These are phyloP conservation scores for Cyprinodon brontotheroides DNA, from an alignment of 2,113 vertebrate genomes.

Conservation along the genomic window DNA sequence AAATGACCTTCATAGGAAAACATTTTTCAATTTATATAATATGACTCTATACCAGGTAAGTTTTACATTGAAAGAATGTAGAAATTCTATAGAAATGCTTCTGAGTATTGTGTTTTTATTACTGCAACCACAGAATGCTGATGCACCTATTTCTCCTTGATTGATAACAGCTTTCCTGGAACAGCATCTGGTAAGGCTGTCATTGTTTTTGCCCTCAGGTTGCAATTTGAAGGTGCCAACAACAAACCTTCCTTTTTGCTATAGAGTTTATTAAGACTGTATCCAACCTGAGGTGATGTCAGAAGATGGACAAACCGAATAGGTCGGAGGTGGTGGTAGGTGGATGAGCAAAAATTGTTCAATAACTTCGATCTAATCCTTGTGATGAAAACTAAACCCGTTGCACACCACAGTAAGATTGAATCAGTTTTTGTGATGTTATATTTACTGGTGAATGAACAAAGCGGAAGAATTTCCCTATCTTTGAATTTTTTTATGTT, in stretches of 20 bases:
- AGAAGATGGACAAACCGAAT: conserved; percentile 1
- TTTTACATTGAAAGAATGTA: neutral
- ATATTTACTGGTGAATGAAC: no score
- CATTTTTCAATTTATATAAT: neutral
- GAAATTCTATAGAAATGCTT: neutral
- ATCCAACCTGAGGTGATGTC: conserved; percentile 7
- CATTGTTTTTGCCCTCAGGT: neutral
- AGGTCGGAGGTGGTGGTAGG: neutral
- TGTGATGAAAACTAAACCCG: neutral
- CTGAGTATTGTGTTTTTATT: neutral
- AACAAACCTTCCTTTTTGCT: neutral
- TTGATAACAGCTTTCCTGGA: neutral
- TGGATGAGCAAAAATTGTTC: neutral
- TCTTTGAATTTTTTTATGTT: neutral
- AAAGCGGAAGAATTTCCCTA: neutral
- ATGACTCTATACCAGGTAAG: neutral
- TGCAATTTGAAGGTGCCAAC: conserved; percentile 5
- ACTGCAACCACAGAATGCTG: neutral
- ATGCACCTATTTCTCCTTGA: neutral
- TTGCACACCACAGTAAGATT: neutral
- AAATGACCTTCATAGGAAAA: neutral
- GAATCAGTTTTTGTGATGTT: neutral
- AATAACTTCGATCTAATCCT: neutral
- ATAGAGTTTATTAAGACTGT: neutral
- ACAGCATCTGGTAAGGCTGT: neutral